These are phyloP conservation scores for Leiothrix lutea DNA, from an alignment of 2,113 vertebrate genomes.

Conservation along the genomic window DNA sequence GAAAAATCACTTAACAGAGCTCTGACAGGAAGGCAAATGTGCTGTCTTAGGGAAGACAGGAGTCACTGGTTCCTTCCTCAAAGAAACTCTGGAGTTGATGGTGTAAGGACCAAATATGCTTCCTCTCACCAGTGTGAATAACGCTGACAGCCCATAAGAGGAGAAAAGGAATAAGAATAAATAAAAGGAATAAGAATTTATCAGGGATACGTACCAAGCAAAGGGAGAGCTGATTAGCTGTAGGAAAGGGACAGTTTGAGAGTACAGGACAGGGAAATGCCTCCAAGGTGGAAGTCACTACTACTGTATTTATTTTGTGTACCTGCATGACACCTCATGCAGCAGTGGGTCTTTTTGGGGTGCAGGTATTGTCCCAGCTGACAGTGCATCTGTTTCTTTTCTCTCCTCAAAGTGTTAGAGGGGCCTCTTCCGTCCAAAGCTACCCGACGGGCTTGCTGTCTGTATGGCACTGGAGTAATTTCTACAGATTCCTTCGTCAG, in stretches of 20 bases:
- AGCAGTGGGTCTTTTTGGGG: conserved; percentile 55
- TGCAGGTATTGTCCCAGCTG: conserved; percentile 50
- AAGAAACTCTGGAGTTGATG: not conserved
- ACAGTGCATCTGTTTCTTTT: conserved; percentile 11
- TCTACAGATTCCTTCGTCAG: conserved; percentile 6
- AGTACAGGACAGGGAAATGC: not conserved
- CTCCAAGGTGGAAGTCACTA: not conserved
- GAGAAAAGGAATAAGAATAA: not conserved
- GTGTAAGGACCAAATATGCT: not conserved
- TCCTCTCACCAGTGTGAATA: not conserved
- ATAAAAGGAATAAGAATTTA: not conserved
- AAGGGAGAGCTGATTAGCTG: not conserved
- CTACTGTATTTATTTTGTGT: not conserved
- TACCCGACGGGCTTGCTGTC: not conserved
- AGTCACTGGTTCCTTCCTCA: not conserved
- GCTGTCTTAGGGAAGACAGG: not conserved
- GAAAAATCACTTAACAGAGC: not conserved
- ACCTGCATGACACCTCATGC: conserved; percentile 66
- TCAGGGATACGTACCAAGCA: not conserved
- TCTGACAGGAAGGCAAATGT: not conserved
- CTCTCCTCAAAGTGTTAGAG: not conserved
- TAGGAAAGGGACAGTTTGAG: not conserved
- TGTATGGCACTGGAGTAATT: not conserved
- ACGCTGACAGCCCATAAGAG: not conserved
- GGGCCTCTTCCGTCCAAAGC: not conserved